Evolutionary conservation across 2,888 invertebrate species (phyloP).

Genomic region (Apamea monoglypha): DNA sequence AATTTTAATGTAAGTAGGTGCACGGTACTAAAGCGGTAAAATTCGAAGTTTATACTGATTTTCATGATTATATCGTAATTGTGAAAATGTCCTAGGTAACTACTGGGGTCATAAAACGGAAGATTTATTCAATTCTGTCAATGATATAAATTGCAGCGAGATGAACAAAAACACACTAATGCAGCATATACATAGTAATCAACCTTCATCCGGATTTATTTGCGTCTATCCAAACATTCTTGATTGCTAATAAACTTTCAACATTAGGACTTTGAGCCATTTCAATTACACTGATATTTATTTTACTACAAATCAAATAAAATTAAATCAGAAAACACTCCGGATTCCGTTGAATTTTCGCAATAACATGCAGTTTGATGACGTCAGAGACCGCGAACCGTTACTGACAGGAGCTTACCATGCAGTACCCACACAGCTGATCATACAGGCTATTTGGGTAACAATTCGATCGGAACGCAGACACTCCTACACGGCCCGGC

Average conservation of each 20-base stretch:
- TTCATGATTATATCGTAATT: constrained; percentile 9
- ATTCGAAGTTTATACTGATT: neutral
- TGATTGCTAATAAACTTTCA: constrained; percentile 60
- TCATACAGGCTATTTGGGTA: constrained; percentile 78
- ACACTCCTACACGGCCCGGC: constrained; percentile 74
- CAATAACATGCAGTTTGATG: constrained; percentile 33
- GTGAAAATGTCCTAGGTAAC: neutral
- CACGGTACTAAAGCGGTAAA: neutral
- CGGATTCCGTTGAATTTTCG: constrained; percentile 32
- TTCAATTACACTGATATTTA: constrained; percentile 53
- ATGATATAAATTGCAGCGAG: constrained; percentile 32
- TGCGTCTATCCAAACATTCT: constrained; percentile 48
- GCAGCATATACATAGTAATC: constrained; percentile 32
- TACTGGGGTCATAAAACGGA: constrained; percentile 12
- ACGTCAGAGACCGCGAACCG: constrained; percentile 37
- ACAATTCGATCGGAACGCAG: constrained; percentile 81
- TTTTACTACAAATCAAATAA: constrained; percentile 34
- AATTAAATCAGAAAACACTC: constrained; percentile 33
- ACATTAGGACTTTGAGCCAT: constrained; percentile 56
- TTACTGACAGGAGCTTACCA: constrained; percentile 59
- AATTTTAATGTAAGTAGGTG: neutral
- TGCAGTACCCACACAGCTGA: constrained; percentile 74
- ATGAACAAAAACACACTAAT: constrained; percentile 32
- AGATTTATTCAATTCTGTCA: constrained; percentile 30
- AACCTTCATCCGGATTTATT: constrained; percentile 49